phyloP scores from a whole-genome alignment of 2,113 vertebrate species.

The Anguilla japonica region DNA sequence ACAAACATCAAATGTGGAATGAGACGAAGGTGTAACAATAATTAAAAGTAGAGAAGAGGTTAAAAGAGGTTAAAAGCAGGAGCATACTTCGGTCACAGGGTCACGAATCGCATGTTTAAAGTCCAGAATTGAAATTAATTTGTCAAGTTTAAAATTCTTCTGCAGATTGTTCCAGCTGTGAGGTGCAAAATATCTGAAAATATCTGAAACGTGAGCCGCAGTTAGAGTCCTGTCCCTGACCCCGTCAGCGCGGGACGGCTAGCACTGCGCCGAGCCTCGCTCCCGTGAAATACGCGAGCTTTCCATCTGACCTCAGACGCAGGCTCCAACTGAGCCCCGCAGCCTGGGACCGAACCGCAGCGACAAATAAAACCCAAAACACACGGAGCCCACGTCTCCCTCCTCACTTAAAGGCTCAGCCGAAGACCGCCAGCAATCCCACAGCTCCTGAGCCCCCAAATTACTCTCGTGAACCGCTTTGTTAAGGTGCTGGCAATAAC shows the following conservation, averaged over 20 bases:
- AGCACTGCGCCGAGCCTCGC: slow-evolving; percentile 1
- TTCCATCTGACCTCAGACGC: neutral
- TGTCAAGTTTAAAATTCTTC: too few relatives aligned
- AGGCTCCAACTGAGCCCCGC: neutral
- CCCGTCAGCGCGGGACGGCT: neutral
- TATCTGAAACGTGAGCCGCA: neutral
- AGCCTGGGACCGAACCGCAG: neutral
- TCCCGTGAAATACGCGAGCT: neutral
- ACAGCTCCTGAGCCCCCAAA: neutral
- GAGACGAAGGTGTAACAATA: too few relatives aligned
- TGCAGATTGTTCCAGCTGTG: too few relatives aligned
- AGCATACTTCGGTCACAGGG: too few relatives aligned
- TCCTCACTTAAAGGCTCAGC: neutral
- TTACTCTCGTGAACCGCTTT: neutral
- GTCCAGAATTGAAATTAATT: too few relatives aligned
- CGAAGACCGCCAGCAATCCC: neutral
- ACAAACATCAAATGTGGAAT: too few relatives aligned
- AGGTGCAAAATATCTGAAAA: too few relatives aligned
- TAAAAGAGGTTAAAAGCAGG: too few relatives aligned
- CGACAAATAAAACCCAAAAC: slow-evolving; percentile 20
- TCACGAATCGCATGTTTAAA: too few relatives aligned
- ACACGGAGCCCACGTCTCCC: slow-evolving; percentile 1
- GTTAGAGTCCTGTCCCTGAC: too few relatives aligned
- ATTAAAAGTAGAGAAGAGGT: too few relatives aligned
- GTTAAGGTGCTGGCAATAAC: neutral